Base-by-base conservation (phyloP, 1,140 invertebrate species). In the Zaprionus tsacasi region DNA sequence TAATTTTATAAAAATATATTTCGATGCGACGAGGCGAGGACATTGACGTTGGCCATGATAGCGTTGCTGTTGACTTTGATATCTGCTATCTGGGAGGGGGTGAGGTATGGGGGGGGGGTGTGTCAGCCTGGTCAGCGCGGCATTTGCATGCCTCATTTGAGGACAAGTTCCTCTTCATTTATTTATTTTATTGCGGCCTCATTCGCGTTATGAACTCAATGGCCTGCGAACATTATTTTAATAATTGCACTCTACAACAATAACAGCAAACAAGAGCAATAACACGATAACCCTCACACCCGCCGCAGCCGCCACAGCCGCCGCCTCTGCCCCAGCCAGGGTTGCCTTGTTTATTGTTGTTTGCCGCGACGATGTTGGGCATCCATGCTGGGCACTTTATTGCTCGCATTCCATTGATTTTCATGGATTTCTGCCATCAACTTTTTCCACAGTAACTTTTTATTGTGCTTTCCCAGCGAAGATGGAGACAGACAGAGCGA, bases 171-270 rank as follows among this genome's bases (percentile, higher is more conserved):
- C 88, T 91, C 83, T 91, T 91, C 82, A 91, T 91, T 91, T 91
- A 91, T 91, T 91, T 91, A 91, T 91, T 91, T 91, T 91, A 91
- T 90, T 91, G 90, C 90, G 89, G 86, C 90, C 90, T 91, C 90
- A 91, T 91, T 91, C 90, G 89, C 90, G 90, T 91, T 91, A 91
- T 90, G 90, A 91, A 90, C 80, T 91, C 90, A 91, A 91, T 91
- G 89, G 90, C 61, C 89, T 87, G 81, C 91, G 90, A 81, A 82
- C 80, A 85, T 85, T 79, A 87, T 91, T 91, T 90, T 82, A 79
- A 90, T 91, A 91, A 91, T 91, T 91, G 85, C 81, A 81, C 58
- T 58, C 63, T 61, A 71, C 74, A 70, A 54, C 65, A 80, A 73
- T 13, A 69, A 43, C 13, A 70, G 45, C 63, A 50, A 70, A 56